Base-by-base conservation (phyloP, 2,797 vertebrate genomes). In the Mormyrus hasselquistii region DNA sequence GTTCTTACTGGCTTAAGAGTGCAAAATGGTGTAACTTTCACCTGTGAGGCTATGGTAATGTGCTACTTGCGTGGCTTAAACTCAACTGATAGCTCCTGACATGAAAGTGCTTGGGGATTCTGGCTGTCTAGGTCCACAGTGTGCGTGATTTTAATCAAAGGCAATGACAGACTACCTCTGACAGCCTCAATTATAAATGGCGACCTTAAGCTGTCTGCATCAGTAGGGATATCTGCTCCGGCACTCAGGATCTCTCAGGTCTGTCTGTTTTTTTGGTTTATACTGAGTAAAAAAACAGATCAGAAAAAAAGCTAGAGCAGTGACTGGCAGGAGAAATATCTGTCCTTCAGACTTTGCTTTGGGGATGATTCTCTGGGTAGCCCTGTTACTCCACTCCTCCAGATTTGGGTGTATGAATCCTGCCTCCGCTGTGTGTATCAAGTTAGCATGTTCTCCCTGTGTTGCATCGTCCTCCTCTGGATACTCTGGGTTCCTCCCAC, bases 131-230 rank as follows among this genome's bases (percentile, higher is more conserved):
- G 53, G 52, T 38, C 86, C 29, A 53, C 38, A 19, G 53, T 34
- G 29, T n/a, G 53, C 29, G 16, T 79, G 52, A 87, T 59, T 87
- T 87, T 57, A 87, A 87, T 87, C 29, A 87, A 87, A 57, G 86
- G 29, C 19, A 3, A 59, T 38, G 85, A 41, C 85, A 59, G 50
- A n/a, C 53, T 19, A 34, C 84, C 85, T 12, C 53, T 87, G 86
- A 87, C 53, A 59, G 34, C 25, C 52, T 19, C 86, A 59, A 19
- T 57, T 59, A 87, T 87, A 55, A 19, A 38, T 87, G 53, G 7
- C 25, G 19, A 19, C 14, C 34, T 41, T 41, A 22, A 7, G 29
- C 19, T 7, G 9, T 10, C 25, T 25, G 34, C 85, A 9, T 25
- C 53, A 44, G 53, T 41, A 14, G 29, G 52, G 53, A 57, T 87